Conservation (phyloP, 2,888 invertebrate genomes). For the Microctonus brassicae region DNA sequence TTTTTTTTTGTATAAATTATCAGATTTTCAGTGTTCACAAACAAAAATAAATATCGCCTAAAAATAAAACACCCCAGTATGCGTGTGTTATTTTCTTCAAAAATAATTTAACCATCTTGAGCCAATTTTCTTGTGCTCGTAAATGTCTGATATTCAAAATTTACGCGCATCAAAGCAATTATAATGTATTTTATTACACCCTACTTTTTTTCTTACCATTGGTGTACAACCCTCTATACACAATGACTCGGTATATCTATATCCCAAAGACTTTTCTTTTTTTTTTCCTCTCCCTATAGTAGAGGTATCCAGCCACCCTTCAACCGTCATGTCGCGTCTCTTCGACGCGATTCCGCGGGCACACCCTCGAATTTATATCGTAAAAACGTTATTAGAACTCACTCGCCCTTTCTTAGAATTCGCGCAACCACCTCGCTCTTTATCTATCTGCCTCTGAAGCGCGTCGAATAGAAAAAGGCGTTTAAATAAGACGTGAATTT, state of each 20-base stretch:
- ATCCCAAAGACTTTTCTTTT: neutral
- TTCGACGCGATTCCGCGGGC: conserved; percentile 53
- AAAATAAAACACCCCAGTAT: no score
- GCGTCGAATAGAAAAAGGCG: conserved; percentile 48
- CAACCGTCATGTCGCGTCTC: conserved; percentile 45
- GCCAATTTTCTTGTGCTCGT: conserved; percentile 65
- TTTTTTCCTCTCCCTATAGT: conserved; percentile 48
- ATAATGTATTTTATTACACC: conserved; percentile 66
- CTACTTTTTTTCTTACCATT: conserved; percentile 37
- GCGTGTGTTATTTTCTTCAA: neutral
- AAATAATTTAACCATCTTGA: conserved; percentile 54
- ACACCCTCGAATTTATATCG: conserved; percentile 67
- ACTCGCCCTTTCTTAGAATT: neutral
- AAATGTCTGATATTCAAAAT: conserved; percentile 67
- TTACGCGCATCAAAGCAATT: conserved; percentile 67
- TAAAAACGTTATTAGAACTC: conserved; percentile 66
- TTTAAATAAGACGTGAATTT: conserved; percentile 66
- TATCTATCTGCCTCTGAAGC: neutral
- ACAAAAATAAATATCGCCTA: no score
- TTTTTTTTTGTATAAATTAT: no score
- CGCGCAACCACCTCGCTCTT: neutral
- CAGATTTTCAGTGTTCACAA: no score
- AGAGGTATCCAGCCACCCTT: conserved; percentile 33
- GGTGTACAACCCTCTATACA: conserved; percentile 17
- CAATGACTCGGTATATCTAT: neutral